Evolutionary conservation across 2,797 vertebrate genomes (phyloP), one percentile per base, ranked within the genome.

Genomic region (Microhierax caerulescens): DNA sequence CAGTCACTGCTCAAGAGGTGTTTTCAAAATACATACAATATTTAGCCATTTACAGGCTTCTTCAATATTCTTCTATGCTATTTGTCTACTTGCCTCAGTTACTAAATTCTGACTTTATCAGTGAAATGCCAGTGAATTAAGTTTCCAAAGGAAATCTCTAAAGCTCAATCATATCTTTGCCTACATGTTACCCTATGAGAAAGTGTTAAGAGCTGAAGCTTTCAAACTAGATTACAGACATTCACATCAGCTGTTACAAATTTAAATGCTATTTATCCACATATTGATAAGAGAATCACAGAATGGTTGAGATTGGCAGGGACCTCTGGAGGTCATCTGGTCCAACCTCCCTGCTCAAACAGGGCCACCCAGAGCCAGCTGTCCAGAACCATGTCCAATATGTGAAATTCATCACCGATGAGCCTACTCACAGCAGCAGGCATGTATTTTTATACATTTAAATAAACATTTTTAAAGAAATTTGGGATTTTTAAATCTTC

Each of bases 381-480:
- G 30, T 10, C 45, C 54, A 74, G 32, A 64, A 61, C 8, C 15
- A 39, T 7, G 15, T 18, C 32, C 9, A 48, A 4, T 11, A 41
- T 1, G 0, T 28, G 27, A 63, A 72, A 78, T 88, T 64, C 61
- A 68, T 90, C 36, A 79, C 11, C 22, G 63, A 10, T 39, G 17
- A 79, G 25, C 34, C 20, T 53, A 45, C 32, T 91, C 73, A 73
- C 4, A 50, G 23, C 14, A 81, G 23, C n/a, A 68, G 61, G 28
- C 19, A 51, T 2, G 15, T 25, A 59, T 59, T 74, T 72, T 32
- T 13, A 25, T 11, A 74, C 2, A 67, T 27, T 61, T 67, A 72
- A 81, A 67, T 0, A 56, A 61, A 51, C 8, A 5, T 5, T 4
- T 4, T 6, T 2, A 2, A 25, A n/a, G 30, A 14, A 51, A 7